Conservation (phyloP, 2,888 invertebrate genomes). For the Erebia ligea region DNA sequence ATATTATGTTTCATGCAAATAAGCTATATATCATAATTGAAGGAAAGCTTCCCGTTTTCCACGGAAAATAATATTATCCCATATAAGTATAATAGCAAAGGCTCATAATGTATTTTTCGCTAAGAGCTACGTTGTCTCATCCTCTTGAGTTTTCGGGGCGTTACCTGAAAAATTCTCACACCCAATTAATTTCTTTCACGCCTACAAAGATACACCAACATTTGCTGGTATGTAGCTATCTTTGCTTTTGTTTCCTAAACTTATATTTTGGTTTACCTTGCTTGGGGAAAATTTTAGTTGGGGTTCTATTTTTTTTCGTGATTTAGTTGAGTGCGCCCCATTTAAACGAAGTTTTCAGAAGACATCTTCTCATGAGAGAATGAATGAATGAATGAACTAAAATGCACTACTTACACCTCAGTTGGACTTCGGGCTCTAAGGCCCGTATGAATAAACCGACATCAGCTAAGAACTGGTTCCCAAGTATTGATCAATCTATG, state of each 20-base stretch:
- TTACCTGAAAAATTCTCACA: constrained; percentile 12
- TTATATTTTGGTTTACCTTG: not conserved
- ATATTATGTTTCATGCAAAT: no score
- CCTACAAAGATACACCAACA: not conserved
- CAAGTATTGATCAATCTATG: no score
- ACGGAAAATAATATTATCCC: constrained; percentile 2
- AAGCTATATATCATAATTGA: not conserved
- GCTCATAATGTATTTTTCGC: constrained; percentile 6
- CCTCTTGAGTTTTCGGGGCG: not conserved
- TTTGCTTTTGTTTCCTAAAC: not conserved
- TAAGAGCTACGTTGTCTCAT: constrained; percentile 5
- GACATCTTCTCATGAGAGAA: no score
- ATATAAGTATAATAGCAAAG: not conserved
- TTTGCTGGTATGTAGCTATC: not conserved
- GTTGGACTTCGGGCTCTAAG: no score
- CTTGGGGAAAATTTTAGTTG: no score
- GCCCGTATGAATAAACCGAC: no score
- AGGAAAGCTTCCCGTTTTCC: not conserved
- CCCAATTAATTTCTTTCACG: constrained; percentile 10
- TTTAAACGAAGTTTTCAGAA: no score
- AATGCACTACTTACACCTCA: no score
- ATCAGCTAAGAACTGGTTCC: no score
- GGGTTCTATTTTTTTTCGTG: no score
- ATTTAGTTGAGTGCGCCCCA: no score
- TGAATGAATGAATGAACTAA: no score